These are phyloP conservation scores for Acanthis flammea DNA, from an alignment of 2,797 vertebrate genomes.

Conservation along the genomic window DNA sequence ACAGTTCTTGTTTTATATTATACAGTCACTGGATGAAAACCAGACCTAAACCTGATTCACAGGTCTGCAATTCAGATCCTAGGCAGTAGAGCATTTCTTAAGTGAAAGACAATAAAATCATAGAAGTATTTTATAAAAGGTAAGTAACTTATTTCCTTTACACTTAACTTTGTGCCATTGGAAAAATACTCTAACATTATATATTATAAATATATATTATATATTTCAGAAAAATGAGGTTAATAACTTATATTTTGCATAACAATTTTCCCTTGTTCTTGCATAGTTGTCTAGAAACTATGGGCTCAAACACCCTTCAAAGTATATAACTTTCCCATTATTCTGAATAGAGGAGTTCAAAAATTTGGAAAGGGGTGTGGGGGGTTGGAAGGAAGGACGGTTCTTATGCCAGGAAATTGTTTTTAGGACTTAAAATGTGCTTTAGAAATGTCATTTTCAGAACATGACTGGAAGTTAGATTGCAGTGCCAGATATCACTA, in stretches of 20 bases:
- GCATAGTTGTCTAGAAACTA: not conserved
- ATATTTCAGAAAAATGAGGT: not conserved
- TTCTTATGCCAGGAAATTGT: not conserved
- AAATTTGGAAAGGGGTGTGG: not conserved
- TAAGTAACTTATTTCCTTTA: not conserved
- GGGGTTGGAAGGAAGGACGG: not conserved
- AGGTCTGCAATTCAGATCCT: not conserved
- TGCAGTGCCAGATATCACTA: slow-evolving; percentile 28
- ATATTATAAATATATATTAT: not conserved
- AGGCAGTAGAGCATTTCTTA: not conserved
- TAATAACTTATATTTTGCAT: not conserved
- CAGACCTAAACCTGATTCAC: not conserved
- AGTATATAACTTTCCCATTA: not conserved
- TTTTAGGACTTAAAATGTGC: slow-evolving; percentile 8
- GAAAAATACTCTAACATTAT: not conserved
- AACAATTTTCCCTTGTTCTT: not conserved
- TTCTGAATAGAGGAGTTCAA: not conserved
- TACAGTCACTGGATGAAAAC: not conserved
- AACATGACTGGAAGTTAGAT: slow-evolving; percentile 38
- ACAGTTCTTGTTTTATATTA: not conserved
- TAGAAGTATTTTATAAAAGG: not conserved
- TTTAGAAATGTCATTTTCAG: slow-evolving; percentile 31
- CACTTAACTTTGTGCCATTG: not conserved
- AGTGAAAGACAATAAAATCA: not conserved
- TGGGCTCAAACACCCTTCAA: not conserved